Base-by-base conservation (phyloP, 2,797 vertebrate species). In the Pristis pectinata region DNA sequence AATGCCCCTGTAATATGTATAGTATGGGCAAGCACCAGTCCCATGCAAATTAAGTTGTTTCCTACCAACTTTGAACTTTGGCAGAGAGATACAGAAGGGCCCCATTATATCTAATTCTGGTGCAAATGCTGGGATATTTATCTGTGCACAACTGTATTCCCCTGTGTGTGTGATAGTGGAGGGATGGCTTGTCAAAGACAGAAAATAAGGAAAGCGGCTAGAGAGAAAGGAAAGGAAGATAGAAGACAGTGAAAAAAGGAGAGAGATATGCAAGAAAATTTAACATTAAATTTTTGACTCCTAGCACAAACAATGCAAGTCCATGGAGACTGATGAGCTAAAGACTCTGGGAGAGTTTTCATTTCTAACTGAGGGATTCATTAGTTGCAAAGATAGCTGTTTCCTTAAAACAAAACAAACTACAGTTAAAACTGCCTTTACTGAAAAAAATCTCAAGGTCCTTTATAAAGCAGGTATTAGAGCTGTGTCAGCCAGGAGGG, bases 131-230 rank as follows among this genome's bases (percentile, higher is more conserved):
- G 41, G 49, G 34, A 61, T n/a, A 10, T 30, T n/a, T 15, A 5
- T 34, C 5, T 89, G 56, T 49, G 30, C 27, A 56, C 10, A 61
- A 61, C 56, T 13, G 9, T 34, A 53, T 61, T n/a, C 34, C 44
- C 61, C 13, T 19, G 27, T 41, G 22, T 17, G 80, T 24, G 44
- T 27, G 49, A 1, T 15, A 22, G 37, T 9, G 8, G 19, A 22
- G 19, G 5, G 6, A 24, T 3, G 9, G 2, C 44, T 44, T 27
- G 82, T 13, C 82, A 56, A 4, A 56, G 3, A 11, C 10, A 11
- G 49, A 59, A 59, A 95, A n/a, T 95, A 87, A 74, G 95, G 94
- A 94, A 95, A 95, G 95, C 77, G 93, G 27, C 94, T 82, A 94
- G 80, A 94, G 80, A 94, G 94, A 53, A 34, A 44, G 72, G 94